Percentiles rank a stretch among this genome's conserved stretches.
Conservation (phyloP, 2,797 vertebrate species). For the Thaleichthys pacificus region DNA sequence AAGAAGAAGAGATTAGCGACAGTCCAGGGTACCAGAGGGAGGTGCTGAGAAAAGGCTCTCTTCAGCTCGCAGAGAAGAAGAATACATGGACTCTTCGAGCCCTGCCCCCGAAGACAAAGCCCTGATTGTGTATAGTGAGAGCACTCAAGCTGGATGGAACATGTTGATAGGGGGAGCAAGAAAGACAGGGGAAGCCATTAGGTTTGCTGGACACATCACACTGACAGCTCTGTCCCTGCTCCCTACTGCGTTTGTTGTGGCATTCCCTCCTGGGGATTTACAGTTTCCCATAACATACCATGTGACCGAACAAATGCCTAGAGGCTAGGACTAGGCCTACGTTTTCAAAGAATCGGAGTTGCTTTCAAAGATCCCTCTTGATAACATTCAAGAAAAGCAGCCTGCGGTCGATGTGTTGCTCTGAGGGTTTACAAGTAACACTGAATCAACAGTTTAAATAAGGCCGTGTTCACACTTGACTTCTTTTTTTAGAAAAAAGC, state of each 20-base stretch:
- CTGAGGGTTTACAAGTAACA: too few species aligned
- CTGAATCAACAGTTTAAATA: too few species aligned
- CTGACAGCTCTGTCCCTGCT: neutral
- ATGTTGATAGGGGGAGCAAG: neutral
- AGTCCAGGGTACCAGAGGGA: neutral
- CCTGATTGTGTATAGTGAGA: neutral
- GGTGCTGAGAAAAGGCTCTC: neutral
- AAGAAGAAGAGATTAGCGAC: too few species aligned
- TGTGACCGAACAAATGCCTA: neutral
- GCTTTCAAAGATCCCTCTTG: neutral
- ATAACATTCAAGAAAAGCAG: neutral
- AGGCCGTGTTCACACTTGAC: too few species aligned
- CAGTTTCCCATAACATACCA: neutral
- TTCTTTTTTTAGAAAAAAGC: too few species aligned
- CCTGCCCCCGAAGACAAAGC: neutral
- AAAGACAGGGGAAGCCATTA: neutral
- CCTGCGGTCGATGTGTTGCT: conserved; percentile 9
- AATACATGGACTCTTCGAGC: too few species aligned
- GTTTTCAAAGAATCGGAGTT: neutral
- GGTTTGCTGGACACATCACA: neutral
- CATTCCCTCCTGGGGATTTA: neutral
- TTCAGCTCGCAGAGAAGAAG: too few species aligned
- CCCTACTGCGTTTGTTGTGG: neutral
- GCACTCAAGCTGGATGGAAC: neutral
- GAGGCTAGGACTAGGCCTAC: neutral